Conservation (phyloP, 2,113 vertebrate genomes). For the Syngnathus typhle region DNA sequence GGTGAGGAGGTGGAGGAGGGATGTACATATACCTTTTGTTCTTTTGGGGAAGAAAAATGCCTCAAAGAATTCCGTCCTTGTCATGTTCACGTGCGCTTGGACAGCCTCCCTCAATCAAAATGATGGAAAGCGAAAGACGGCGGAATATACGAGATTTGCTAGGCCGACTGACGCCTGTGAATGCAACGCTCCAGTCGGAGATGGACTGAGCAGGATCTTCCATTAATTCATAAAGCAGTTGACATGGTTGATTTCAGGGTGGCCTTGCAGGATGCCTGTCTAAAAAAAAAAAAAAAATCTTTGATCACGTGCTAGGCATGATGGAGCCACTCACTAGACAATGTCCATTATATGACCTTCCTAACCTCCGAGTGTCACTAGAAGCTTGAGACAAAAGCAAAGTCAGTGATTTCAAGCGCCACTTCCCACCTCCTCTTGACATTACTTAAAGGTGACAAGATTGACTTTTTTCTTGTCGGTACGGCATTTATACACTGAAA, state of each 20-base stretch:
- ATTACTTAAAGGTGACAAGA: too few relatives aligned
- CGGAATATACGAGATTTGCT: not conserved
- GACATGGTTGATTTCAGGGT: constrained; percentile 46
- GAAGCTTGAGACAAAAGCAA: not conserved
- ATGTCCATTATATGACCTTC: constrained; percentile 16
- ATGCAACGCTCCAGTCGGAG: constrained; percentile 21
- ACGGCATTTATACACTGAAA: too few relatives aligned
- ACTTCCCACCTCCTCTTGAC: not conserved
- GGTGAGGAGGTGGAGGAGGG: not conserved
- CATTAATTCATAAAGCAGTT: constrained; percentile 47
- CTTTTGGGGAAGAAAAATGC: constrained; percentile 28
- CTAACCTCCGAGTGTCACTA: constrained; percentile 15
- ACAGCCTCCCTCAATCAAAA: constrained; percentile 29
- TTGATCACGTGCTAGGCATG: constrained; percentile 50
- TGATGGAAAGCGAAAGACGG: not conserved
- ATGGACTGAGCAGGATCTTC: constrained; percentile 30
- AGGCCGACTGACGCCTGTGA: constrained; percentile 17
- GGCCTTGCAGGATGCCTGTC: constrained; percentile 52
- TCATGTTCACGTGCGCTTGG: constrained; percentile 45
- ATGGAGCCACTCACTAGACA: constrained; percentile 38
- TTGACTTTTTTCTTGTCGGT: too few relatives aligned
- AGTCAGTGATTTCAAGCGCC: not conserved
- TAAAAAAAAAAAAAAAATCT: constrained; percentile 33
- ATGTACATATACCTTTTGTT: constrained; percentile 14
- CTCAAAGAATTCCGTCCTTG: constrained; percentile 39